These are phyloP conservation scores for Oncorhynchus kisutch DNA, from an alignment of 2,113 vertebrate species.

Conservation along the genomic window DNA sequence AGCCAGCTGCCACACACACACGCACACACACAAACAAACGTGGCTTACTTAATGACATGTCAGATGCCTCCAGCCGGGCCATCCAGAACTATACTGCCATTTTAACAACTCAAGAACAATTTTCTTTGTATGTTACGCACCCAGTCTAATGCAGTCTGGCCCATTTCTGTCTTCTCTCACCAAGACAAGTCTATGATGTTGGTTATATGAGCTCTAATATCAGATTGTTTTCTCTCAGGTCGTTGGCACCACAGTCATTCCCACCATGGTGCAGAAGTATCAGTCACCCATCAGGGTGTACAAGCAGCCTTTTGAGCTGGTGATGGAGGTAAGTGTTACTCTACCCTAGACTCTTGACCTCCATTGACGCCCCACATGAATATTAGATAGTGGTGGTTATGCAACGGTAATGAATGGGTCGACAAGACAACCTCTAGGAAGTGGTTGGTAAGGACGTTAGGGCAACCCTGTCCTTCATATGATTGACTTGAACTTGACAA, in stretches of 20 bases:
- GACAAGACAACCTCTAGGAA: slow-evolving; percentile 22
- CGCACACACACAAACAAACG: not conserved
- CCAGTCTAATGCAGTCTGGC: slow-evolving; percentile 9
- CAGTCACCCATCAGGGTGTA: slow-evolving; percentile 96
- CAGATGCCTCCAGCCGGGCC: slow-evolving; percentile 22
- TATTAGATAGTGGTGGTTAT: too few relatives aligned
- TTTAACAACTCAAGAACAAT: not conserved
- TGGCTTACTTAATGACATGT: not conserved
- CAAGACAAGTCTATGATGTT: not conserved
- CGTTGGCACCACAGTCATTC: slow-evolving; percentile 37
- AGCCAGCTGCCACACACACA: not conserved
- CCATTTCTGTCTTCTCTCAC: not conserved
- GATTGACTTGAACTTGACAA: not conserved
- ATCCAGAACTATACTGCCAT: slow-evolving; percentile 20
- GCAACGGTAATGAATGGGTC: slow-evolving; percentile 8
- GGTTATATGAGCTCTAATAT: not conserved
- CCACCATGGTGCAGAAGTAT: slow-evolving; percentile 96
- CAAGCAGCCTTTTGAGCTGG: slow-evolving; percentile 94
- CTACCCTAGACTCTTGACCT: slow-evolving; percentile 5
- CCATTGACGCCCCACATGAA: not conserved
- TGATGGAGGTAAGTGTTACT: slow-evolving; percentile 91
- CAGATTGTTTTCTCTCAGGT: slow-evolving; percentile 43
- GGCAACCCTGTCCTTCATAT: too few relatives aligned
- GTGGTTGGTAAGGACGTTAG: not conserved
- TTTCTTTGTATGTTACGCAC: not conserved